Base-by-base conservation (phyloP, 2,797 vertebrate genomes). In the Selene dorsalis region DNA sequence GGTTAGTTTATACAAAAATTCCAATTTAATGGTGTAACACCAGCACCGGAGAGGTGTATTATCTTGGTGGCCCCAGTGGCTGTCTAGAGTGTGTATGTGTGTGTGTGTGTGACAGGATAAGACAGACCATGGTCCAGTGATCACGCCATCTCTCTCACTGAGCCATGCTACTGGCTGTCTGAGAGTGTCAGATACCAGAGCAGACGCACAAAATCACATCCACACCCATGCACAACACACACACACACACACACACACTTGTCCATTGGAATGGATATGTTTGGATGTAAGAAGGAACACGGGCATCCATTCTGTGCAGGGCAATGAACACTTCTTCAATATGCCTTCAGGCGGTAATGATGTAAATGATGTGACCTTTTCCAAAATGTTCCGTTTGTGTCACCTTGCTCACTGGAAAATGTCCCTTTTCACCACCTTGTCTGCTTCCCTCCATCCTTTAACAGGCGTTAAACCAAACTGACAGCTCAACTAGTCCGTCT, bases 81-180 rank as follows among this genome's bases (percentile, higher is more conserved):
- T 75, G 69, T 80, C 58, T 63, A 6, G 4, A 35, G 41, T 9
- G 13, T 28, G 52, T 55, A 2, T 56, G 57, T 68, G 69, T 62
- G 50, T 61, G 62, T 52, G 59, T 56, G 32, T 68, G 53, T 69
- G 55, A 85, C 82, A 84, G 88, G 62, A 84, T 55, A 77, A 84
- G 79, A 84, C 83, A 73, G 73, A 79, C 60, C 76, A 82, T 7
- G 84, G 82, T 85, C 77, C 87, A 86, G 69, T 75, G 87, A 87
- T 85, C 87, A 85, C 75, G 59, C 75, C 83, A 85, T 89, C 75
- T 83, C 83, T 87, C 78, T 89, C 85, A 86, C 85, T 89, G 80
- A 91, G 85, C 86, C 73, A 75, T 83, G 83, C 66, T 84, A 78
- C 88, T 84, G 82, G 70, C 84, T 87, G 84, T 87, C 88, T 91